A percentile compares a stretch with the other conserved stretches of the same genome.
These are phyloP conservation scores for Uloborus diversus DNA, from an alignment of 1,140 invertebrate genomes.

Conservation along the genomic window DNA sequence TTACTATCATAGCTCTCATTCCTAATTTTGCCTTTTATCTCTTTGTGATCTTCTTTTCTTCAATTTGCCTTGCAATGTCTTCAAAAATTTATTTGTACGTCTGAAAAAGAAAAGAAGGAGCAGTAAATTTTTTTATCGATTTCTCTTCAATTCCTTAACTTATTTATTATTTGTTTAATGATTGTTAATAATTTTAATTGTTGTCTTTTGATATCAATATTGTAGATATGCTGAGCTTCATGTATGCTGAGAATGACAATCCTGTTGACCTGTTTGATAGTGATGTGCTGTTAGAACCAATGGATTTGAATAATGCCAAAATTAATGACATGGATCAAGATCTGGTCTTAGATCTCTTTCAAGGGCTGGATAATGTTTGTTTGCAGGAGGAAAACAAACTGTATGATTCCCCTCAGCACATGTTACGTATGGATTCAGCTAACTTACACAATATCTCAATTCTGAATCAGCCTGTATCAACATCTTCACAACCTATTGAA, in stretches of 20 bases:
- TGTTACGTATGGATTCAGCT: not conserved
- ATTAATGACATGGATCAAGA: slow-evolving; percentile 33
- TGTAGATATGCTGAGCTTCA: slow-evolving; percentile 43
- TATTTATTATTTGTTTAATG: not conserved
- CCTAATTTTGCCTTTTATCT: no score
- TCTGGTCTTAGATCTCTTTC: slow-evolving; percentile 18
- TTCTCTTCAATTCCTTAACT: not conserved
- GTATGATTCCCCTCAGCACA: slow-evolving; percentile 36
- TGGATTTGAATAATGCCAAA: slow-evolving; percentile 11
- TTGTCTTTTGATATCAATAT: not conserved
- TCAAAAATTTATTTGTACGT: no score
- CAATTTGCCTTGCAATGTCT: no score
- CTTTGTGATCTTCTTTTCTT: no score
- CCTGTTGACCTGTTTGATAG: slow-evolving; percentile 12
- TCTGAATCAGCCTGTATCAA: not conserved
- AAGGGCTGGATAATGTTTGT: not conserved
- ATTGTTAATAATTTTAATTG: not conserved
- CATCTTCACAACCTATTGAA: slow-evolving; percentile 7
- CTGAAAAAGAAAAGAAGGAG: no score
- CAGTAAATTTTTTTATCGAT: not conserved
- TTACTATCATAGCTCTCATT: no score
- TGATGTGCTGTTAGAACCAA: slow-evolving; percentile 30
- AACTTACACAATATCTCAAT: slow-evolving; percentile 10
- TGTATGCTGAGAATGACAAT: slow-evolving; percentile 21
- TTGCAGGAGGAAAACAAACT: slow-evolving; percentile 16